These are phyloP conservation scores for Eubasilissa splendida DNA, from an alignment of 2,888 invertebrate genomes.

Conservation along the genomic window DNA sequence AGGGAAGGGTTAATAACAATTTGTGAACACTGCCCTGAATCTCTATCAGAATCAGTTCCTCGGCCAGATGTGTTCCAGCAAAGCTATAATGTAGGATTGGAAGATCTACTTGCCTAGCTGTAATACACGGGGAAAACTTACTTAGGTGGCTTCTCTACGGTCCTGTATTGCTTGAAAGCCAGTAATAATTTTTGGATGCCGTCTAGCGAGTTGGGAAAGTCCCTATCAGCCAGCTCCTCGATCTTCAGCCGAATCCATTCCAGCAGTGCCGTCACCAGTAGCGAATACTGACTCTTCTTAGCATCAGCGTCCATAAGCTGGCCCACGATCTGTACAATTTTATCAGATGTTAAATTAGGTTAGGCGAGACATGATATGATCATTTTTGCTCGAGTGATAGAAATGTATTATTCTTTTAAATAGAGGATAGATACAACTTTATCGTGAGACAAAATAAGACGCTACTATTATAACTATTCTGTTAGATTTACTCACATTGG, in stretches of 20 bases:
- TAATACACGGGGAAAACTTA: constrained; percentile 65
- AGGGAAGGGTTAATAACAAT: too few relatives aligned
- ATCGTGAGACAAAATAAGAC: too few relatives aligned
- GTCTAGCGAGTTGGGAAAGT: constrained; percentile 95
- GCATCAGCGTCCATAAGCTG: constrained; percentile 97
- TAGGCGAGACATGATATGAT: too few relatives aligned
- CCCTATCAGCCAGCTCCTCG: constrained; percentile 83
- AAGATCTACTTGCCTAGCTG: background rate
- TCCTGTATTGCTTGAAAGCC: constrained; percentile 95
- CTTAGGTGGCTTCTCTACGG: constrained; percentile 98
- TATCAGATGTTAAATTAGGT: background rate
- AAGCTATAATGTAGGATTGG: too few relatives aligned
- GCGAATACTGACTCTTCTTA: constrained; percentile 91
- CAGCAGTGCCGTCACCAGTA: constrained; percentile 86
- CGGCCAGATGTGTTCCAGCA: too few relatives aligned
- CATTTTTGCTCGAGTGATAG: too few relatives aligned
- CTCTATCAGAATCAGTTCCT: too few relatives aligned
- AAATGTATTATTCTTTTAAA: too few relatives aligned
- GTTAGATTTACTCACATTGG: constrained; percentile 81
- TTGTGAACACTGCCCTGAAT: too few relatives aligned
- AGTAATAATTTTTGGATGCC: constrained; percentile 93
- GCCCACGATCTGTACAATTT: constrained; percentile 85
- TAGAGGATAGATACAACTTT: too few relatives aligned
- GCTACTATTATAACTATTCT: too few relatives aligned
- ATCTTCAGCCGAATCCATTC: constrained; percentile 96